These are phyloP conservation scores for Tetragonula carbonaria DNA, from an alignment of 2,888 invertebrate species.

Conservation along the genomic window DNA sequence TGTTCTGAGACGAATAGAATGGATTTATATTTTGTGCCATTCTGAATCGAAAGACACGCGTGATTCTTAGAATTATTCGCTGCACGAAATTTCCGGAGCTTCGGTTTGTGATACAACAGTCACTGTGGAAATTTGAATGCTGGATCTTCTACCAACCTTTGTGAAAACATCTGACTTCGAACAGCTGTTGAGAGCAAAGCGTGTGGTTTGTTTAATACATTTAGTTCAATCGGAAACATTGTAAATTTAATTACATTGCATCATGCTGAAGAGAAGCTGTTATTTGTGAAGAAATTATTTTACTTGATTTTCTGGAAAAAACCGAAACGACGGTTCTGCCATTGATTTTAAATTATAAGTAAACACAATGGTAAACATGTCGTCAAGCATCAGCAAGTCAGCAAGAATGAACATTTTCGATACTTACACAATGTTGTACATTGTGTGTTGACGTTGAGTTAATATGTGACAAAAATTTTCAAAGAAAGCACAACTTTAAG, in stretches of 20 bases:
- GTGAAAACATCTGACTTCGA: constrained; percentile 73
- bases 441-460: background rate
- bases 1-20: constrained; percentile 89
- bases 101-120: constrained; percentile 75
- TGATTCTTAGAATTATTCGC: constrained; percentile 31
- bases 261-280: background rate
- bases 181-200: constrained; percentile 72
- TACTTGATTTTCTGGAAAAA: background rate
- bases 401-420: background rate
- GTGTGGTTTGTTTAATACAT: constrained; percentile 22
- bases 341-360: constrained; percentile 8
- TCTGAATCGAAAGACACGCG: constrained; percentile 57
- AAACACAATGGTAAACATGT: background rate
- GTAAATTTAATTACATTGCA: background rate
- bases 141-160: constrained; percentile 55
- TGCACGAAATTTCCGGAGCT: constrained; percentile 55
- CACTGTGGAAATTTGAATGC: constrained; percentile 81
- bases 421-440: background rate
- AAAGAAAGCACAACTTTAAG: background rate
- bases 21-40: constrained; percentile 97
- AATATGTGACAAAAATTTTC: too few species aligned
- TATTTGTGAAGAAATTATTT: background rate
- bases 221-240: background rate
- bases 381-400: background rate
- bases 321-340: background rate